phyloP scores from a whole-genome alignment of 2,797 vertebrate species.

The Lagodon rhomboides region DNA sequence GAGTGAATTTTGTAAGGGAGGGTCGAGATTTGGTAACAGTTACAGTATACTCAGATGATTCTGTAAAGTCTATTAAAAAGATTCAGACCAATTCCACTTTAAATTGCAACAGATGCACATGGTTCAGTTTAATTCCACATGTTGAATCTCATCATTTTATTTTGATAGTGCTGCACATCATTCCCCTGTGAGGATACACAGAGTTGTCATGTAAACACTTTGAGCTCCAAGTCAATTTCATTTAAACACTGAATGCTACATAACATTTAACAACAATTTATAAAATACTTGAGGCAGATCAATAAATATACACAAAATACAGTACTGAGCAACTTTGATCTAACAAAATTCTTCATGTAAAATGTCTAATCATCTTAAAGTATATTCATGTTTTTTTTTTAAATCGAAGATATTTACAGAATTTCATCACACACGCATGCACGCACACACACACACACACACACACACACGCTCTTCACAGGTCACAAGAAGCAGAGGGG shows the following conservation, averaged over 20 bases:
- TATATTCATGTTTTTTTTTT: constrained; percentile 21
- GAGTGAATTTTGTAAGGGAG: neutral
- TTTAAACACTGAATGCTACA: constrained; percentile 16
- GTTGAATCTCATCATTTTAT: constrained; percentile 36
- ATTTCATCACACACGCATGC: neutral
- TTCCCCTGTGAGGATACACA: constrained; percentile 15
- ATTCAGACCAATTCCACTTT: neutral
- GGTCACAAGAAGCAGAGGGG: constrained; percentile 87
- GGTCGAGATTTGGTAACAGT: too few species aligned
- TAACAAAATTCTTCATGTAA: constrained; percentile 3
- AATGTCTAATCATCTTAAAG: constrained; percentile 18
- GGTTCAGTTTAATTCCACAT: neutral
- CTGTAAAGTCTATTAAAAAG: neutral
- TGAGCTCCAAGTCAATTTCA: neutral
- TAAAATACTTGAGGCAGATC: constrained; percentile 25
- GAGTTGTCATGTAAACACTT: constrained; percentile 8
- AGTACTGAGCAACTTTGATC: constrained; percentile 10
- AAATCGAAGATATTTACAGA: constrained; percentile 56
- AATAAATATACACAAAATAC: constrained; percentile 72
- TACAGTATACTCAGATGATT: neutral
- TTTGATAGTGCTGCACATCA: constrained; percentile 32
- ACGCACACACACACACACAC: constrained; percentile 26
- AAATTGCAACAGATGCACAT: constrained; percentile 28
- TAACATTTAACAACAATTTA: constrained; percentile 1
- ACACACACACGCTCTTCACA: constrained; percentile 4